Evolutionary conservation across 2,113 vertebrate genomes (phyloP), one percentile per base, ranked within the genome.

Genomic region (Heliornis fulica): DNA sequence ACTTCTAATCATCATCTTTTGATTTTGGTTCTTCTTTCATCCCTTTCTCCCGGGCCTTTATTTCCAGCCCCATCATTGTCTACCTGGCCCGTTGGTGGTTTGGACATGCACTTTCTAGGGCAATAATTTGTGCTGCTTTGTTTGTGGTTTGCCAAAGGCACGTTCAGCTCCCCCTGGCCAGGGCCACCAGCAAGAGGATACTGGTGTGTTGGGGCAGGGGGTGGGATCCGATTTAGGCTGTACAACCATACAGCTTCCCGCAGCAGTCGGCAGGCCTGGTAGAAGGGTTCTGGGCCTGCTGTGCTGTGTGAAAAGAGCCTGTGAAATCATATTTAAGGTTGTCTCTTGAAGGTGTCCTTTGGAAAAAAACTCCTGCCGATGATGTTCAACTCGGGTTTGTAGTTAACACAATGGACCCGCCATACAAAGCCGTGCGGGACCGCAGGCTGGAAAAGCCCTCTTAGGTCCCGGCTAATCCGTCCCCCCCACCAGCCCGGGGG

Each of bases 391-490:
- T 77, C 36, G 83, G 85, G 92, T 87, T 91, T 91, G 94, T 72
- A 69, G 92, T 38, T 79, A 18, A 11, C 93, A 91, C 91, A 87
- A 94, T 89, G 89, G 89, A 70, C 66, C 85, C 38, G 34, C n/a
- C 19, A 48, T 48, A 96, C 90, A 95, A 96, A 96, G 85, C 63
- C 9, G 12, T 3, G 84, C 70, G 63, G 94, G 94, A 96, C 84
- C 26, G 4, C 21, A 32, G 90, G 85, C 84, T 94, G 92, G 94
- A 97, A 96, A 95, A 96, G 88, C 85, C 91, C 83, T 92, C 90
- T 88, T 40, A 96, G 96, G 90, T 95, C 94, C 86, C 25, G 4
- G 77, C 92, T 97, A 97, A 97, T 97, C 96, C 96, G 3, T 96
- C 85, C 93, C 92, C 94, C 94, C 90, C 8, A 43, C 96, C 90